Percentiles rank a stretch among this genome's conserved stretches.
Evolutionary conservation across 2,797 vertebrate species (phyloP).

Genomic region (Parambassis ranga): DNA sequence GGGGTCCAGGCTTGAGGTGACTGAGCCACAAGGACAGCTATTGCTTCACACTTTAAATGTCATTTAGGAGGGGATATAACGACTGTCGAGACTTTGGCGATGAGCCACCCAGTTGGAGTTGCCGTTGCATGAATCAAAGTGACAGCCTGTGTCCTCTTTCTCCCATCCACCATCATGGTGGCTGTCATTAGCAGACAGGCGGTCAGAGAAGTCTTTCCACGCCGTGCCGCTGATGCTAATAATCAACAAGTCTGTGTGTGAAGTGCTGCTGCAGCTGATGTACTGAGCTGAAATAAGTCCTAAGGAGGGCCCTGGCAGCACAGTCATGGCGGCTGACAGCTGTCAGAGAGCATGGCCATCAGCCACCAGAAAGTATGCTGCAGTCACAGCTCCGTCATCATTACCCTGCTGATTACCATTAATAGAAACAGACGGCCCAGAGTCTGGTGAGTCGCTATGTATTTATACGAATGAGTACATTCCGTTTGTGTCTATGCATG

Average conservation of each 20-base stretch:
- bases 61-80: constrained; percentile 71
- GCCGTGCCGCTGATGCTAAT: constrained; percentile 53
- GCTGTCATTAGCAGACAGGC: constrained; percentile 72
- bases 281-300: constrained; percentile 63
- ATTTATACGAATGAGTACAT: constrained; percentile 26
- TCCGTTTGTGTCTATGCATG: constrained; percentile 1
- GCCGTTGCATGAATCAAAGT: constrained; percentile 74
- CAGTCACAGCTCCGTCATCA: constrained; percentile 68
- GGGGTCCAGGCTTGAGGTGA: constrained; percentile 55
- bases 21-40: constrained; percentile 74
- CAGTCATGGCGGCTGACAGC: constrained; percentile 70
- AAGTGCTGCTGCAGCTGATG: constrained; percentile 56
- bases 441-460: constrained; percentile 33
- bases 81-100: constrained; percentile 69
- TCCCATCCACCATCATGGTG: constrained; percentile 60
- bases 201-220: constrained; percentile 63
- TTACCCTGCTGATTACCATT: constrained; percentile 65
- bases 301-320: constrained; percentile 55
- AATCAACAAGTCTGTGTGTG: constrained; percentile 70
- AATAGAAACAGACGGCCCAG: constrained; percentile 64
- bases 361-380: constrained; percentile 58
- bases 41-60: constrained; percentile 77
- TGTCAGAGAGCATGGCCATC: constrained; percentile 75
- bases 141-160: constrained; percentile 71
- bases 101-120: constrained; percentile 58